Percentiles rank a stretch among this genome's conserved stretches.
Evolutionary conservation across 2,888 invertebrate species (phyloP).

Genomic region (Halocaridina rubra): DNA sequence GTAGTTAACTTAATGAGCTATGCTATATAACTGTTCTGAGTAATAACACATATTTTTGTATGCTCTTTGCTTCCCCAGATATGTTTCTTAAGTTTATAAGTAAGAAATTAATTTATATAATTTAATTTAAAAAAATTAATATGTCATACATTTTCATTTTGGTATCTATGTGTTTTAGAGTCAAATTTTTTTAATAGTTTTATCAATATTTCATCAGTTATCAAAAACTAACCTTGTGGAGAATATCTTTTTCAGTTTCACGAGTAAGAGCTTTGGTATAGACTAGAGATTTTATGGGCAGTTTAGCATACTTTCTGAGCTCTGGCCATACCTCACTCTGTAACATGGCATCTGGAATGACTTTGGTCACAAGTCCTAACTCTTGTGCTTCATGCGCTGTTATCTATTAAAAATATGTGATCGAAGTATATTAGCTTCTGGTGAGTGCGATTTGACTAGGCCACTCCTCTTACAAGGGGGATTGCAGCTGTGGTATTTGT

Average conservation of each 20-base stretch:
- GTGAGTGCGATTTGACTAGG: not conserved
- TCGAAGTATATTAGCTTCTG: not conserved
- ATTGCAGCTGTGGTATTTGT: not conserved
- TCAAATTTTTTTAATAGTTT: not conserved
- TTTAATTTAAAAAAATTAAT: not conserved
- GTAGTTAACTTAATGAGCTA: not conserved
- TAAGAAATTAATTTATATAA: not conserved
- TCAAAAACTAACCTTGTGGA: slow-evolving; percentile 70
- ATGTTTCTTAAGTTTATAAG: not conserved
- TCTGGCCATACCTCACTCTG: slow-evolving; percentile 72
- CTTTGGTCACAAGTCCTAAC: slow-evolving; percentile 81
- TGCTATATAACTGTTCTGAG: not conserved
- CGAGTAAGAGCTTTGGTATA: slow-evolving; percentile 79
- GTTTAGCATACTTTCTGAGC: slow-evolving; percentile 70
- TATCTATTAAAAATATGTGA: slow-evolving; percentile 70
- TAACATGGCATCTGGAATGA: slow-evolving; percentile 75
- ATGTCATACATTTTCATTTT: not conserved
- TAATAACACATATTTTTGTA: not conserved
- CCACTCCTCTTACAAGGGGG: not conserved
- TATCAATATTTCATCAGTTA: not conserved
- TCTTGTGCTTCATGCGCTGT: slow-evolving; percentile 82
- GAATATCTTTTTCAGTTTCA: slow-evolving; percentile 72
- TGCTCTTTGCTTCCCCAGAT: not conserved
- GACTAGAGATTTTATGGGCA: slow-evolving; percentile 73
- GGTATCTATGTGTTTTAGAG: not conserved